Conservation (phyloP, 2,888 invertebrate genomes). For the Eumacrocentrus americanus region DNA sequence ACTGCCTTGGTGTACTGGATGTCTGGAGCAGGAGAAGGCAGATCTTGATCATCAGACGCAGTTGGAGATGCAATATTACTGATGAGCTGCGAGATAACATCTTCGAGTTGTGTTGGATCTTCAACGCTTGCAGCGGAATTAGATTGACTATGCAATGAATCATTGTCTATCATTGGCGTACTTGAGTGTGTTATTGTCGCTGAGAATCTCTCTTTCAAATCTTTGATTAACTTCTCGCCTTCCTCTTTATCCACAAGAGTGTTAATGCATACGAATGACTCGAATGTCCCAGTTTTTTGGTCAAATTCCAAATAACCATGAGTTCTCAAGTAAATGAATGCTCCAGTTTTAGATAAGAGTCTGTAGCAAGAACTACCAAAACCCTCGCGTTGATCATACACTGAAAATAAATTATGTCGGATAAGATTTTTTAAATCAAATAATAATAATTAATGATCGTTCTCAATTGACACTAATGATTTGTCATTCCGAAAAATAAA, state of each 20-base stretch:
- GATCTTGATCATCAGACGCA: conserved; percentile 48
- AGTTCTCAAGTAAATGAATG: conserved; percentile 83
- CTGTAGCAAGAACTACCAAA: conserved; percentile 88
- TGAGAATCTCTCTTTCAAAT: conserved; percentile 82
- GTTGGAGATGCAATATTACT: conserved; percentile 62
- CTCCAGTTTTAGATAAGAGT: conserved; percentile 79
- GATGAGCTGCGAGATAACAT: conserved; percentile 75
- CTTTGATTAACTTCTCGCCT: conserved; percentile 73
- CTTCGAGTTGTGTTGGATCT: conserved; percentile 74
- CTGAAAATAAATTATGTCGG: no score
- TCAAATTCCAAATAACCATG: conserved; percentile 85
- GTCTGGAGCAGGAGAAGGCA: conserved; percentile 46
- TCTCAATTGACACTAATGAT: no score
- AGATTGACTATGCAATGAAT: not conserved
- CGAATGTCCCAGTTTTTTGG: conserved; percentile 75
- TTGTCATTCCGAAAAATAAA: no score
- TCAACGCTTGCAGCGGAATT: conserved; percentile 65
- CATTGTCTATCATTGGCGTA: conserved; percentile 29
- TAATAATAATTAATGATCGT: no score
- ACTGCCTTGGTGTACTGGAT: conserved; percentile 55
- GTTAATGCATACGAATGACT: conserved; percentile 87
- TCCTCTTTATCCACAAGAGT: conserved; percentile 77
- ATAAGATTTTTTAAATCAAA: no score
- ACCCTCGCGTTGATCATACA: conserved; percentile 85
- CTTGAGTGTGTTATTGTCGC: conserved; percentile 62